Conservation (phyloP, 2,888 invertebrate species). For the Drosophila anceps region DNA sequence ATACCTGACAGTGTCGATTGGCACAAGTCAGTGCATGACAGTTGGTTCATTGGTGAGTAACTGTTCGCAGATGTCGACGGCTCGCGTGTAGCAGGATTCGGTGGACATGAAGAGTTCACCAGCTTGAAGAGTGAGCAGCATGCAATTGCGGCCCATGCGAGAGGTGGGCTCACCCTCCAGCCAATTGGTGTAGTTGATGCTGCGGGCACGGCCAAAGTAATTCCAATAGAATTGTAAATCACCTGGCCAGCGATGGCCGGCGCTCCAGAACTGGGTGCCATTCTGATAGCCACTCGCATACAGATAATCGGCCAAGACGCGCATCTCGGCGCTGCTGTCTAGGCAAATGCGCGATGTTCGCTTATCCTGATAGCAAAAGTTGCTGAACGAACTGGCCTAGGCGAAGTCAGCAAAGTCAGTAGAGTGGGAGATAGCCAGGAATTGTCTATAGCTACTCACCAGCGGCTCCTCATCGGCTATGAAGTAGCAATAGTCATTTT, state of each 20-base stretch:
- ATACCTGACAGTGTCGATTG: too few relatives aligned
- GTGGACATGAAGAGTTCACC: slow-evolving; percentile 64
- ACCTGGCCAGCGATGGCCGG: slow-evolving; percentile 72
- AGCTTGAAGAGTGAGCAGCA: slow-evolving; percentile 56
- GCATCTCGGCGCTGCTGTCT: slow-evolving; percentile 68
- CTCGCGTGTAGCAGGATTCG: slow-evolving; percentile 59
- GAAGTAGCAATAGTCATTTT: slow-evolving; percentile 64
- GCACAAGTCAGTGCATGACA: slow-evolving; percentile 56
- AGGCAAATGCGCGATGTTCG: slow-evolving; percentile 72
- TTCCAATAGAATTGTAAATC: slow-evolving; percentile 72
- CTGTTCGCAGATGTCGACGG: slow-evolving; percentile 71
- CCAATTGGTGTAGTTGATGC: slow-evolving; percentile 70
- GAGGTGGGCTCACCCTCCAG: slow-evolving; percentile 56
- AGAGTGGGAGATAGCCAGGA: not conserved
- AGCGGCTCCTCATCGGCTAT: slow-evolving; percentile 50
- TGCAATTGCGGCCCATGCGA: slow-evolving; percentile 60
- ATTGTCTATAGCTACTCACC: slow-evolving; percentile 44
- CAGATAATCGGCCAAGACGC: slow-evolving; percentile 60
- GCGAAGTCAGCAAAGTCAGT: not conserved
- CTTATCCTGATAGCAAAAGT: slow-evolving; percentile 69
- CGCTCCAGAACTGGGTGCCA: slow-evolving; percentile 72
- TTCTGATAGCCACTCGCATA: slow-evolving; percentile 53
- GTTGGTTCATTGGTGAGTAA: slow-evolving; percentile 50
- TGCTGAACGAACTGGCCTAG: slow-evolving; percentile 66
- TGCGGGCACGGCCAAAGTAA: slow-evolving; percentile 68